These are phyloP conservation scores for Alouatta palliata DNA, from an alignment of 2,113 vertebrate species.

Conservation along the genomic window DNA sequence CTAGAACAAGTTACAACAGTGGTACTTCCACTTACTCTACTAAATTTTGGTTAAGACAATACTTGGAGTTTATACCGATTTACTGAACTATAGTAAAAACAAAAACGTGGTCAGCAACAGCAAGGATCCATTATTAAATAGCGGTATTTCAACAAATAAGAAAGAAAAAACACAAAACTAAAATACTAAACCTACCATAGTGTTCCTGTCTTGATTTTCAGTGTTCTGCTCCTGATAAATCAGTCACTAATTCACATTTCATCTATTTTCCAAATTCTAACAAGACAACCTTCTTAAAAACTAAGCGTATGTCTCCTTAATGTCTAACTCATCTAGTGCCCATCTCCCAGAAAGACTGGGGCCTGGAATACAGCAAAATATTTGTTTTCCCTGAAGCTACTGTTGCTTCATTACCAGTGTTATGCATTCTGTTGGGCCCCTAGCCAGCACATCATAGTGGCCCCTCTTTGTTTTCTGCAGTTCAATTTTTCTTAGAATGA, in stretches of 20 bases:
- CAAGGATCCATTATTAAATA: background rate
- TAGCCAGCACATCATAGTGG: background rate
- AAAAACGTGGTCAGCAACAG: background rate
- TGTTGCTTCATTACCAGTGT: background rate
- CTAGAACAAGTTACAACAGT: background rate
- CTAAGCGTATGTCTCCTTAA: background rate
- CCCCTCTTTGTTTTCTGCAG: background rate
- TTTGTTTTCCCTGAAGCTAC: background rate
- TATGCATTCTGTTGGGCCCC: background rate
- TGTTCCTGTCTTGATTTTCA: background rate
- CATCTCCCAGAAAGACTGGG: background rate
- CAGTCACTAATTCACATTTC: background rate
- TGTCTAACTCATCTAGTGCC: background rate
- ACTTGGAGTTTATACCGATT: background rate
- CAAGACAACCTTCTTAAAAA: background rate
- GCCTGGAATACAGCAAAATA: background rate
- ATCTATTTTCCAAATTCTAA: constrained; percentile 12
- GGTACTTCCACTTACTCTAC: background rate
- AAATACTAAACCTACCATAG: background rate
- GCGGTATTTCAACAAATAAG: background rate
- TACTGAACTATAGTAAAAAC: background rate
- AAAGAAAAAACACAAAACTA: background rate
- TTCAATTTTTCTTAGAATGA: constrained; percentile 1
- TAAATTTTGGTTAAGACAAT: background rate
- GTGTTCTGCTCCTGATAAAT: background rate